These are phyloP conservation scores for Nansenia antarctica DNA, from an alignment of 2,113 vertebrate genomes.

Conservation along the genomic window DNA sequence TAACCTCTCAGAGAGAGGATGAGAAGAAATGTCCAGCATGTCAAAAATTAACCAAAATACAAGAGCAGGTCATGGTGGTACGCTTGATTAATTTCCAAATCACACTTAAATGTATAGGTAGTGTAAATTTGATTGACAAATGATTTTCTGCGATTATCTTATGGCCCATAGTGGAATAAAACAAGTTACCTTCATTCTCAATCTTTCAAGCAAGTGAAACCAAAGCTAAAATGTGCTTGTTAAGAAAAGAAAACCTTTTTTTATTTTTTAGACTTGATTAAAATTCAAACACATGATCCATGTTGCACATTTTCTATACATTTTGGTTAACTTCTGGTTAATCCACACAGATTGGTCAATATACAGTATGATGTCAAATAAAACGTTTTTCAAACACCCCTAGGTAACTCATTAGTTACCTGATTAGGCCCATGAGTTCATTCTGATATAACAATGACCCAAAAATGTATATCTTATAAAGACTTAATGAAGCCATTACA, in stretches of 20 bases:
- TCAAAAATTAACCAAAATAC: not conserved
- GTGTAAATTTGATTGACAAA: no score
- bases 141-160: not conserved
- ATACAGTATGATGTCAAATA: conserved; percentile 19
- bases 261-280: not conserved
- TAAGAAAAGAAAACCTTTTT: not conserved
- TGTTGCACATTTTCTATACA: not conserved
- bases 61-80: not conserved
- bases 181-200: not conserved
- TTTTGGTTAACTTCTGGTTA: not conserved
- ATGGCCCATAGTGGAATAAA: not conserved
- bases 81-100: no score
- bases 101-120: not conserved
- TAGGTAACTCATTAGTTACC: not conserved
- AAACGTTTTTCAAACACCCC: conserved; percentile 2
- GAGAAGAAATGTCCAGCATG: not conserved
- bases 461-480: no score
- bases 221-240: conserved; percentile 40
- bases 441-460: not conserved
- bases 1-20: not conserved
- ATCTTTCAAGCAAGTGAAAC: conserved; percentile 39
- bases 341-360: conserved; percentile 1
- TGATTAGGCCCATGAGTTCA: not conserved
- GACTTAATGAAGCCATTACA: no score
- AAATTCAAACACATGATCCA: not conserved